phyloP scores from a whole-genome alignment of 2,113 vertebrate genomes.

The Galeopterus variegatus region DNA sequence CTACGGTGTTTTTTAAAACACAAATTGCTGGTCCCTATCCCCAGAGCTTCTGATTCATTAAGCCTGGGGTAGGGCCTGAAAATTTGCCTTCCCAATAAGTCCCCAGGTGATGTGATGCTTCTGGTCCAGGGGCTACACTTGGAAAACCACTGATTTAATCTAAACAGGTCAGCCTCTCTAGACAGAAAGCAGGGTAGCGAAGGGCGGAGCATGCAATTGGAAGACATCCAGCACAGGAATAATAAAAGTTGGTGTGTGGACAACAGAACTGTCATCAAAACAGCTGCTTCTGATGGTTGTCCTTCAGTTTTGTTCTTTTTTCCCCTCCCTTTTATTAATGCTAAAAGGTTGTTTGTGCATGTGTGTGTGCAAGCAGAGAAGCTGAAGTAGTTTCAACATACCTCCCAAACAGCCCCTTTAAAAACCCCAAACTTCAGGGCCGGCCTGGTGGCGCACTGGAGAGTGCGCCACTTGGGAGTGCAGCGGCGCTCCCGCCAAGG shows the following conservation, averaged over 20 bases:
- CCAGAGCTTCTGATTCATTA: background rate
- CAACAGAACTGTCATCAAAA: conserved; percentile 21
- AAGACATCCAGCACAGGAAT: background rate
- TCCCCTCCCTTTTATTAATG: background rate
- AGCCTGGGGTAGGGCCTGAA: background rate
- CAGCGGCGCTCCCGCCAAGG: too few relatives aligned
- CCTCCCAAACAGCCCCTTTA: background rate
- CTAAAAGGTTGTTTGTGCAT: conserved; percentile 51
- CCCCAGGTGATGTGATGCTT: background rate
- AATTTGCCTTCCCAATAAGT: background rate
- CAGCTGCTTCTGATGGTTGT: background rate
- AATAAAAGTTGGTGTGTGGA: conserved; percentile 34
- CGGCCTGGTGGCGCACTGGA: too few relatives aligned
- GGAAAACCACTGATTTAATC: conserved; percentile 33
- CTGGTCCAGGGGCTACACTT: background rate
- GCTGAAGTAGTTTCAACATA: conserved; percentile 31
- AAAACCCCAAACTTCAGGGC: conserved; percentile 11
- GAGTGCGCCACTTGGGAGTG: too few relatives aligned
- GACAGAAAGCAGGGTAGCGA: conserved; percentile 20
- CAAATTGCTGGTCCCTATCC: background rate
- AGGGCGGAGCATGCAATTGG: background rate
- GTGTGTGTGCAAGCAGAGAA: conserved; percentile 49
- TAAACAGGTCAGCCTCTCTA: conserved; percentile 25
- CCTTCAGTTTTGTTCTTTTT: background rate
- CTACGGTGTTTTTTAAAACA: background rate